Base-by-base conservation (phyloP, 2,113 vertebrate genomes). In the Scatophagus argus region DNA sequence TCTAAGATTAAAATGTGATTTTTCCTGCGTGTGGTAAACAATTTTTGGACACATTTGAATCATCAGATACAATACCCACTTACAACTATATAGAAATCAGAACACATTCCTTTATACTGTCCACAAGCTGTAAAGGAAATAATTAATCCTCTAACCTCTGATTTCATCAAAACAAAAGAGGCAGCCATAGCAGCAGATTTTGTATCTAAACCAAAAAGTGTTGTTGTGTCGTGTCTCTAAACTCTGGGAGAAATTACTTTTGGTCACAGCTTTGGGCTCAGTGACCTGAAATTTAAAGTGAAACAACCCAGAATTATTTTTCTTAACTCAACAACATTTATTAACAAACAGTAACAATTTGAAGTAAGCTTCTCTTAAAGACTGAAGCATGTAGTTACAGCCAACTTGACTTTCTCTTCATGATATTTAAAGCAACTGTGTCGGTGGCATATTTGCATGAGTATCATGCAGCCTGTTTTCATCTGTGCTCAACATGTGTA, bases 381-480 rank as follows among this genome's bases (percentile, higher is more conserved):
- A 29, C 27, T 23, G 8, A 54, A 39, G 29, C 2, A 17, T 1
- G 7, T 19, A n/a, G 13, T 59, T 27, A 11, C 31, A 54, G 5
- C 51, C 12, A 13, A 12, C 19, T 12, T 46, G 54, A 7, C 14
- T 36, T 12, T 64, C 36, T 67, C 29, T 38, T 64, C 0, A 11
- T 21, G 47, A 19, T 46, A 29, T 0, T 27, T 23, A 74, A 73
- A 34, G 11, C 27, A 65, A 21, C 46, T 67, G 65, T 23, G 31
- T 10, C 32, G 1, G 6, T 34, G 23, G 27, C 19, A 43, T 4
- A 82, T 82, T 87, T 82, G 80, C 77, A 82, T 86, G 56, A 10
- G 44, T 36, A 59, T 43, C 16, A 2, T 43, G 51, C 12, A 13
- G 23, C 41, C 36, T 54, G 32, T 36, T 13, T 54, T 51, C 27